Base-by-base conservation (phyloP, 2,797 vertebrate species). In the Rhodeus uyekii region DNA sequence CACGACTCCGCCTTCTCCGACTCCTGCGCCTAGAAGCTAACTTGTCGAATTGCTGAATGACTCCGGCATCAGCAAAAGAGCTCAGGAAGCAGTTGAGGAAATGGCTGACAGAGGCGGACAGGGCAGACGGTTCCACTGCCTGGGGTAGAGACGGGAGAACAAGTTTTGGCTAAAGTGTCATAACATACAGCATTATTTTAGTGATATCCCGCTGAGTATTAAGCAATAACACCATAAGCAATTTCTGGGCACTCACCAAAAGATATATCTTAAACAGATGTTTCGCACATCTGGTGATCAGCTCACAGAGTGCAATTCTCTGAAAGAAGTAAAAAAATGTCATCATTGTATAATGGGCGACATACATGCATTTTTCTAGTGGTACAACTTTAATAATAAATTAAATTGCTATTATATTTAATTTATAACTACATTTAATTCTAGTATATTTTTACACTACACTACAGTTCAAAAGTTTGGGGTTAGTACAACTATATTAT, bases 81-180 rank as follows among this genome's bases (percentile, higher is more conserved):
- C 96, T 95, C 83, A 99, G 91, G 87, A 99, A 96, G 92, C 97
- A 98, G 88, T 99, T 99, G 63, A 99, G 94, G 92, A 99, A 99
- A 91, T 98, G 98, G 91, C 97, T 98, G 92, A 99, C 96, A 75
- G 98, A 97, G 0, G 95, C 96, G 0, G 97, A 99, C 73, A 99
- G 94, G 61, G 95, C 96, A 0, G 97, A 97, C 86, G 97, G 94
- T 88, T 98, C 97, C 58, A 98, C 97, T 0, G 96, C 96, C 98
- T 99, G 82, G 38, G 8, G 27, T 63, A 29, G 13, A 24, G 60
- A 61, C n/a, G 39, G 24, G 61, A 68, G 12, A 58, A 58, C 12
- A 1, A 27, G 24, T 19, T 55, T 29, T 38, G n/a, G 5, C n/a
- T 42, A 65, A 48, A 18, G 27, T 16, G 44, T 50, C 29, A 64